A percentile compares a stretch with the other conserved stretches of the same genome.
These are phyloP conservation scores for Aselliscus stoliczkanus DNA, from an alignment of 2,797 vertebrate species.

Conservation along the genomic window DNA sequence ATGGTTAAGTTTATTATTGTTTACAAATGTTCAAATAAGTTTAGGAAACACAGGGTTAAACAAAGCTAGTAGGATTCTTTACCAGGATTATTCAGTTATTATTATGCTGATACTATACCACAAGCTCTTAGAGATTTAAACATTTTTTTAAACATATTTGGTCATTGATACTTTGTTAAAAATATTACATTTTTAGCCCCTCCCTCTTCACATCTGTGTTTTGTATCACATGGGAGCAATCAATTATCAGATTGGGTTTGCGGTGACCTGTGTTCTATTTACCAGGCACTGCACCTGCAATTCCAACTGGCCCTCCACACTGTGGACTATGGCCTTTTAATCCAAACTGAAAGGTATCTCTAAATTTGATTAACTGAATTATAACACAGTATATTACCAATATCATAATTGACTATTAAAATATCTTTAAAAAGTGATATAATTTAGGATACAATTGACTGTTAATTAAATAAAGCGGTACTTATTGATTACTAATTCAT, in stretches of 20 bases:
- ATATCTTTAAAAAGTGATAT: neutral
- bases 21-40: neutral
- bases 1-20: neutral
- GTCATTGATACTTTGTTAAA: neutral
- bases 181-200: neutral
- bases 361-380: neutral
- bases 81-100: neutral
- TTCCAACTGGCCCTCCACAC: neutral
- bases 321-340: neutral
- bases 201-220: neutral
- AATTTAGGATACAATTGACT: neutral
- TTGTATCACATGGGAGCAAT: neutral
- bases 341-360: neutral
- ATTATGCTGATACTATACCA: neutral
- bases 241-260: neutral
- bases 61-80: neutral
- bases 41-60: neutral
- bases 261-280: neutral
- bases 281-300: rapidly evolving
- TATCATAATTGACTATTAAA: neutral
- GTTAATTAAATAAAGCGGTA: neutral
- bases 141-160: neutral
- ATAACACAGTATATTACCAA: neutral
- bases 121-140: neutral
- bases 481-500: neutral